These are phyloP conservation scores for Hemicordylus capensis DNA, from an alignment of 2,113 vertebrate genomes.

Conservation along the genomic window DNA sequence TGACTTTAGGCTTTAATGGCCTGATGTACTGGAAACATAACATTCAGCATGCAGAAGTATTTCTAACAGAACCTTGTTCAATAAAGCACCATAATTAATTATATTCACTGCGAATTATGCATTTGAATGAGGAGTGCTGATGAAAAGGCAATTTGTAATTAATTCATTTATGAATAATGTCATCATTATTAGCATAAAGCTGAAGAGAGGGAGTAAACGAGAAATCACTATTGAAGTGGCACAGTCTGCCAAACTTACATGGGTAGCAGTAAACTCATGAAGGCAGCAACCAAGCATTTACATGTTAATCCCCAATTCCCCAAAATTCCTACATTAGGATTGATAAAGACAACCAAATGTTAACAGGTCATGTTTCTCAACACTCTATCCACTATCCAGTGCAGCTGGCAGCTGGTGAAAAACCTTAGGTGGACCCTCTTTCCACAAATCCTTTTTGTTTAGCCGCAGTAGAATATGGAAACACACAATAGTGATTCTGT, in stretches of 20 bases:
- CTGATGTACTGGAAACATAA: not conserved
- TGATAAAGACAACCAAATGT: not conserved
- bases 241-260: not conserved
- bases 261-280: not conserved
- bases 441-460: too few species aligned
- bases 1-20: not conserved
- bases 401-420: too few species aligned
- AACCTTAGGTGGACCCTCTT: too few species aligned
- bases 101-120: not conserved
- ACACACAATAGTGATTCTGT: too few species aligned
- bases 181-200: not conserved
- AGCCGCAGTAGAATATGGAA: too few species aligned
- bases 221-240: not conserved
- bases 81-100: not conserved
- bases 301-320: not conserved
- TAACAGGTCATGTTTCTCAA: too few species aligned
- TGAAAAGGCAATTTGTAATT: slow-evolving; percentile 6
- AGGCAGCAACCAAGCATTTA: not conserved
- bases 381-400: too few species aligned
- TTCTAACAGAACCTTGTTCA: not conserved
- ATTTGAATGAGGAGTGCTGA: slow-evolving; percentile 1
- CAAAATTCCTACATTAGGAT: not conserved
- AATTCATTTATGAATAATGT: slow-evolving; percentile 1
- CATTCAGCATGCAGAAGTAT: not conserved
- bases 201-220: not conserved